Conservation (phyloP, 2,797 vertebrate species). For the Botia almorhae region DNA sequence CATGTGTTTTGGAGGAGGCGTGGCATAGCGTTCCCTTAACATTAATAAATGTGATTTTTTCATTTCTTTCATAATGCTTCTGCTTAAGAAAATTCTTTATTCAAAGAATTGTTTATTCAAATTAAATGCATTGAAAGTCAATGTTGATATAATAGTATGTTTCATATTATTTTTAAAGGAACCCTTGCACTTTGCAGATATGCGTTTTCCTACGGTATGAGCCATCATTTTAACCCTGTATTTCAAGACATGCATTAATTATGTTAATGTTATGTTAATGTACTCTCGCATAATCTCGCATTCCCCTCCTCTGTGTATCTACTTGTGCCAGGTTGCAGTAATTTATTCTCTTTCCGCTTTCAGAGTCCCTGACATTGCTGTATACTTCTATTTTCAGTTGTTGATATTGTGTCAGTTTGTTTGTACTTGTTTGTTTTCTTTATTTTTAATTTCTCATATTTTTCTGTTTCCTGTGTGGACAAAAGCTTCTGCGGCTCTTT, state of each 20-base stretch:
- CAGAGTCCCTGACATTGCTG: slow-evolving; percentile 78
- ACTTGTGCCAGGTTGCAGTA: slow-evolving; percentile 60
- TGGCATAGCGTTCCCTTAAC: too few species aligned
- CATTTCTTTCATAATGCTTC: too few species aligned
- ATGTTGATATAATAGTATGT: neutral
- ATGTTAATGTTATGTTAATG: slow-evolving; percentile 28
- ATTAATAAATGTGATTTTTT: too few species aligned
- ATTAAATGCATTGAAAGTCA: neutral
- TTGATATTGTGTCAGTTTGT: slow-evolving; percentile 57
- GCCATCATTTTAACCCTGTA: slow-evolving; percentile 14
- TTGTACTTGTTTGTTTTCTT: slow-evolving; percentile 73
- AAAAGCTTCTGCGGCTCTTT: slow-evolving; percentile 99
- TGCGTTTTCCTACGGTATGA: slow-evolving; percentile 44
- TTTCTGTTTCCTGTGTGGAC: slow-evolving; percentile 95
- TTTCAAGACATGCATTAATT: slow-evolving; percentile 25
- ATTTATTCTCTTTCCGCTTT: slow-evolving; percentile 65
- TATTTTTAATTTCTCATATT: slow-evolving; percentile 78
- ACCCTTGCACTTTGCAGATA: slow-evolving; percentile 31
- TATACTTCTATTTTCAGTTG: slow-evolving; percentile 75
- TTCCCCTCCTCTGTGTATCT: slow-evolving; percentile 38
- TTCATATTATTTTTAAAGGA: neutral
- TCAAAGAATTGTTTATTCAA: too few species aligned
- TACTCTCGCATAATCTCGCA: slow-evolving; percentile 1
- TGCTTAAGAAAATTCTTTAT: too few species aligned
- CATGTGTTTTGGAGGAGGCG: too few species aligned